Percentiles rank a stretch among this genome's conserved stretches.
Conservation (phyloP, 2,888 invertebrate species). For the Cerceris rybyensis region DNA sequence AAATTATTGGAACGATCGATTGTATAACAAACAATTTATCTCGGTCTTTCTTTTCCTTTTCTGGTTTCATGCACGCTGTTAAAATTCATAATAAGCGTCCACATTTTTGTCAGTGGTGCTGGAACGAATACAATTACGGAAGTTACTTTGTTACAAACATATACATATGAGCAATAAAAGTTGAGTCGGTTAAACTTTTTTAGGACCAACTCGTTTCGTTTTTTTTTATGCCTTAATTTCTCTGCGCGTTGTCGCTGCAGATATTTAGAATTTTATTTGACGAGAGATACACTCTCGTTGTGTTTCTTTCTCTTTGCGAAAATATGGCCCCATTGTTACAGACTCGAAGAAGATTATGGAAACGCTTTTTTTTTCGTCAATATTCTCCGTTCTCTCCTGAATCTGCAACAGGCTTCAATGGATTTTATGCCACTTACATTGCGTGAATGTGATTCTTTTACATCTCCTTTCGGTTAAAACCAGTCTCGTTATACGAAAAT, state of each 20-base stretch:
- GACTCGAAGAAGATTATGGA: constrained; percentile 75
- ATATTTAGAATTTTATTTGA: constrained; percentile 79
- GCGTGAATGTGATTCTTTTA: constrained; percentile 24
- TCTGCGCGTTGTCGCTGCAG: constrained; percentile 75
- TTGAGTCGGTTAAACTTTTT: constrained; percentile 71
- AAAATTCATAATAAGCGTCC: constrained; percentile 63
- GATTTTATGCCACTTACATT: constrained; percentile 53
- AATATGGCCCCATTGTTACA: constrained; percentile 81
- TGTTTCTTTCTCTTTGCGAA: constrained; percentile 71
- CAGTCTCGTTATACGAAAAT: constrained; percentile 39
- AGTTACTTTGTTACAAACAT: constrained; percentile 77
- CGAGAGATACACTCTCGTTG: constrained; percentile 62
- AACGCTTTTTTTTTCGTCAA: constrained; percentile 35
- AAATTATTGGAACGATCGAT: constrained; percentile 69
- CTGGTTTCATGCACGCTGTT: constrained; percentile 35
- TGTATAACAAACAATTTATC: constrained; percentile 56
- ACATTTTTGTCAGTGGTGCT: constrained; percentile 55
- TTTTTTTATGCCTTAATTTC: constrained; percentile 4
- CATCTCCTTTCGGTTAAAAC: constrained; percentile 19
- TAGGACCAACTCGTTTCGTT: constrained; percentile 61
- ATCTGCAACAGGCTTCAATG: constrained; percentile 76
- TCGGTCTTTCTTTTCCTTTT: constrained; percentile 1
- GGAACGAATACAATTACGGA: constrained; percentile 72
- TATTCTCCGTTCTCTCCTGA: constrained; percentile 68
- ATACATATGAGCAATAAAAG: constrained; percentile 78